A percentile compares a stretch with the other conserved stretches of the same genome.
phyloP scores from a whole-genome alignment of 2,888 invertebrate genomes.

The Eilema caniola region DNA sequence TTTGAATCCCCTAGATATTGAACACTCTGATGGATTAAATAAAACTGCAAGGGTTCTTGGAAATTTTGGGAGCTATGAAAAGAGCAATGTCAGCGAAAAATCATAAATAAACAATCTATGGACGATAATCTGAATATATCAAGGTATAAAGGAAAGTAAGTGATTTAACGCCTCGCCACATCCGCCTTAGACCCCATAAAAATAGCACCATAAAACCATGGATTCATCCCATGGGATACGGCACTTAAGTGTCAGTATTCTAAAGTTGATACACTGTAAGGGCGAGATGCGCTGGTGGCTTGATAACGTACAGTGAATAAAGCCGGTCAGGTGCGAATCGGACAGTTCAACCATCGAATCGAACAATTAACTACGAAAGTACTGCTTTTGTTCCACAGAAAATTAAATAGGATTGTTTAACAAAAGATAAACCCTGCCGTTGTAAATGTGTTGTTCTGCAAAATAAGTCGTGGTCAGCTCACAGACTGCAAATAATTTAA shows the following conservation, averaged over 20 bases:
- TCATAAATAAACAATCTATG: slow-evolving; percentile 30
- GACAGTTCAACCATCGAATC: too few relatives aligned
- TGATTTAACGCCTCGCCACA: slow-evolving; percentile 47
- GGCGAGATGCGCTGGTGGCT: slow-evolving; percentile 65
- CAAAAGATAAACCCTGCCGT: too few relatives aligned
- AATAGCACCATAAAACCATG: slow-evolving; percentile 70
- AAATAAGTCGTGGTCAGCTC: too few relatives aligned
- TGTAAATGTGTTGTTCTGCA: too few relatives aligned
- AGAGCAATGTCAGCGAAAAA: slow-evolving; percentile 6
- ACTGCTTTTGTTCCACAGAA: too few relatives aligned
- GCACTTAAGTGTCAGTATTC: slow-evolving; percentile 67
- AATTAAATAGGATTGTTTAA: too few relatives aligned
- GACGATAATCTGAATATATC: slow-evolving; percentile 38
- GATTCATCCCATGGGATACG: slow-evolving; percentile 63
- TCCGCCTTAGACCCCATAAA: slow-evolving; percentile 64
- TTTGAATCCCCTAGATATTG: background rate
- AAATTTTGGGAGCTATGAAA: background rate
- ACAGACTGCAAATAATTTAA: too few relatives aligned
- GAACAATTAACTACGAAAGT: too few relatives aligned
- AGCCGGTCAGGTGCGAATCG: background rate
- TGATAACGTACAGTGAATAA: slow-evolving; percentile 48
- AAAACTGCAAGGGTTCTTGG: background rate
- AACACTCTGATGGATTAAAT: background rate
- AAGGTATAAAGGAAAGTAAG: slow-evolving; percentile 39
- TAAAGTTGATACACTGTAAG: slow-evolving; percentile 55